Base-by-base conservation (phyloP, 1,140 invertebrate genomes). In the Onthophagus taurus region DNA sequence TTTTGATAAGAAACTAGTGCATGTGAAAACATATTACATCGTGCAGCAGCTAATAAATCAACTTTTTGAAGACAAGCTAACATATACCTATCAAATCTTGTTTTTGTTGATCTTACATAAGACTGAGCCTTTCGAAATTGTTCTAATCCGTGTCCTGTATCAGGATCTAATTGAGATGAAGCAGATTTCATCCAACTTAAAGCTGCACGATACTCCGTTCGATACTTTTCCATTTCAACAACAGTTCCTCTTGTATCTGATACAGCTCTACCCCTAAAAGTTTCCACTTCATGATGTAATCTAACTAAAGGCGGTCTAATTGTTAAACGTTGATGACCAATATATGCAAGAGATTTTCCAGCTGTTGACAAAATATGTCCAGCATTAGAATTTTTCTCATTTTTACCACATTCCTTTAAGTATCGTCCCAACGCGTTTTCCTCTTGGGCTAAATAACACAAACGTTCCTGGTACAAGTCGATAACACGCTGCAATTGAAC, bases 141-240 rank as follows among this genome's bases (percentile, higher is more conserved):
- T 55, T 98, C 93, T 26, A 99, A 67, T 45, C 96, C 91, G 56
- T 90, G 87, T 37, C 85, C 89, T 0, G 90, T 93, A 60, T 99
- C 96, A 0, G 97, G 97, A 70, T 99, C 94, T 12, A 99, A 70
- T 64, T 97, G 85, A 51, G 88, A 82, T 42, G 93, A 97, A 2
- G 91, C 80, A 50, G 96, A 89, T 69, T 99, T 99, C 95, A 99
- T 99, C 96, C 97, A 99, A 58, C 89, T 83, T 2, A 99, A 71
- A 1, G 93, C 88, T 1, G 93, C 94, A 43, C 89, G 71, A 66
- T 99, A 99, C 55, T 97, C 93, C n/a, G 89, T 96, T 42, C 97
- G 75, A 2, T 85, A 77, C 60, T 87, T 89, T 64, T 99, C 95
- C 90, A 98, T 97, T 39, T 83, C 79, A 31, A 85, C 76, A 1